A percentile compares a stretch with the other conserved stretches of the same genome.
phyloP scores from a whole-genome alignment of 2,888 invertebrate genomes.

The Caenorhabditis doughertyi region DNA sequence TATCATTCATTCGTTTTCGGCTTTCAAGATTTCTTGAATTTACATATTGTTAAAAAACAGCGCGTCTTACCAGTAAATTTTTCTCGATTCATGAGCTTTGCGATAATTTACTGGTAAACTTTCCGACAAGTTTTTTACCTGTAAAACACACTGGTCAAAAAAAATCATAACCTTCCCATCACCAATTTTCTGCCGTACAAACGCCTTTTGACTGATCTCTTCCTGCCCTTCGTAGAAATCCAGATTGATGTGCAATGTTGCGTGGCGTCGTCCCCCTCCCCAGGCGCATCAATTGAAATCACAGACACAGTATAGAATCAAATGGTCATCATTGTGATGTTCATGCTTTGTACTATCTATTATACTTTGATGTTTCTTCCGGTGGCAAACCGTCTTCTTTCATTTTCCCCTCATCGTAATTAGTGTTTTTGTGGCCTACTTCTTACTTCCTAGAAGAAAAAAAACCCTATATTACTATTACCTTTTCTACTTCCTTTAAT shows the following conservation, averaged over 20 bases:
- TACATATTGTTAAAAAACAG: too few species aligned
- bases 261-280: slow-evolving; percentile 18
- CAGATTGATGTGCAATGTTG: slow-evolving; percentile 54
- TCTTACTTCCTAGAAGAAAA: neutral
- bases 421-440: neutral
- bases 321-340: neutral
- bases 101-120: too few species aligned
- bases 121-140: too few species aligned
- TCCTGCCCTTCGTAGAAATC: slow-evolving; percentile 4
- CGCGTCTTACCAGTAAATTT: too few species aligned
- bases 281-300: neutral
- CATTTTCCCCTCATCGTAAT: neutral
- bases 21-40: too few species aligned
- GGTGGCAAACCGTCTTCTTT: neutral
- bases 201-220: neutral
- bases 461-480: neutral
- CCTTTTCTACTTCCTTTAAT: neutral
- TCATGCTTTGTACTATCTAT: neutral
- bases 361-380: neutral
- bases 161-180: neutral
- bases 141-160: too few species aligned
- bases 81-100: too few species aligned
- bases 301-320: neutral
- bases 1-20: too few species aligned
- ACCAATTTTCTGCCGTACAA: neutral